Evolutionary conservation across 2,888 invertebrate species (phyloP), one percentile per base, ranked within the genome.

Genomic region (Melitaea athalia): DNA sequence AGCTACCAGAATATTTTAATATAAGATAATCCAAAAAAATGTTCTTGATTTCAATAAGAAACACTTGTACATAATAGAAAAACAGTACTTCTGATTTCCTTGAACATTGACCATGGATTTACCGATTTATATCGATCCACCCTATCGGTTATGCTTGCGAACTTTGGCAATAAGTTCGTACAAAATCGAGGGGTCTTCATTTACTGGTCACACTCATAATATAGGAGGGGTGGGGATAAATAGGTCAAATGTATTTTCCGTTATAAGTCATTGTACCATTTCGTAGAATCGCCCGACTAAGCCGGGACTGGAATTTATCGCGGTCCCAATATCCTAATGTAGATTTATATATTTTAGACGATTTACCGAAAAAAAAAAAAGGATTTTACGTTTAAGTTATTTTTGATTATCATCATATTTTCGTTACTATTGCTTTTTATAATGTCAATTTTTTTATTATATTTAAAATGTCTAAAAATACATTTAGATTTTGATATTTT

Each of bases 191-290:
- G 59, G 71, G 64, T 71, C 73, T 69, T 57, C 49, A 49, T 63
- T 38, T 63, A 59, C 72, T 75, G 76, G 76, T 71, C 67, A 69
- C 64, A 70, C 67, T 70, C 75, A 74, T 72, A 77, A 60, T 57
- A 42, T 57, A 10, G 76, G 77, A 77, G 76, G 76, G 75, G 75
- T 72, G 78, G 77, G 77, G 77, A 80, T 83, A 84, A 86, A 85
- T 87, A 85, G 85, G 85, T 85, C 85, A 85, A 84, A 87, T 85
- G 85, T 89, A 87, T 89, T 89, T 86, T 81, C 85, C 80, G 83
- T 83, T 88, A 85, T 89, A 89, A 88, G 85, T 89, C 86, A 88
- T 87, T 82, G 82, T 79, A 81, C 80, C 85, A 81, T 87, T 87
- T 80, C 84, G 83, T 78, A 77, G 85, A 85, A 87, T 85, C 82